phyloP scores from a whole-genome alignment of 2,113 vertebrate genomes.

The Trogon melanurus region DNA sequence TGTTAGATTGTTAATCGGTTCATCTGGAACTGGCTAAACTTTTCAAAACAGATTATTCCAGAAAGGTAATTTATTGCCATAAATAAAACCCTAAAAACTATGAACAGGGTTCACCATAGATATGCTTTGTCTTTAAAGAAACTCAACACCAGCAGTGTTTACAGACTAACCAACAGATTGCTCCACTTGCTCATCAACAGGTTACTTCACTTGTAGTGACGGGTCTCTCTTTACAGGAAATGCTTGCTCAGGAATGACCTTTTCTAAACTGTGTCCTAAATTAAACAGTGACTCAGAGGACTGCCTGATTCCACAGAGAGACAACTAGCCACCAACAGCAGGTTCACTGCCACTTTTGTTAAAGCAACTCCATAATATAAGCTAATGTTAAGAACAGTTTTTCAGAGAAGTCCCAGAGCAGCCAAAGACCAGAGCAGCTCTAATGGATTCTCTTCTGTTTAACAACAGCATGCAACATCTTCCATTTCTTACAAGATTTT shows the following conservation, averaged over 20 bases:
- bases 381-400: background rate
- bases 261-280: constrained; percentile 5
- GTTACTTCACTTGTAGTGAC: background rate
- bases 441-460: background rate
- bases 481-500: background rate
- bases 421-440: background rate
- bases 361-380: background rate
- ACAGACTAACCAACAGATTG: background rate
- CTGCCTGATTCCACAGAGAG: background rate
- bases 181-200: background rate
- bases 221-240: constrained; percentile 45
- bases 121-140: background rate
- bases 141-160: background rate
- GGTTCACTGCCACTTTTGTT: background rate
- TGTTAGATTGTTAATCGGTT: background rate
- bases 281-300: constrained; percentile 8
- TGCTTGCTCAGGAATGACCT: constrained; percentile 33
- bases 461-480: background rate
- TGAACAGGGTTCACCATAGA: background rate
- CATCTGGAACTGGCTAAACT: background rate
- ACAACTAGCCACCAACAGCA: background rate
- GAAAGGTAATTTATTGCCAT: background rate
- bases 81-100: background rate
- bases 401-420: background rate
- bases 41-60: background rate